A percentile compares a stretch with the other conserved stretches of the same genome.
phyloP scores from a whole-genome alignment of 2,113 vertebrate species.

The Atherinomorus stipes region DNA sequence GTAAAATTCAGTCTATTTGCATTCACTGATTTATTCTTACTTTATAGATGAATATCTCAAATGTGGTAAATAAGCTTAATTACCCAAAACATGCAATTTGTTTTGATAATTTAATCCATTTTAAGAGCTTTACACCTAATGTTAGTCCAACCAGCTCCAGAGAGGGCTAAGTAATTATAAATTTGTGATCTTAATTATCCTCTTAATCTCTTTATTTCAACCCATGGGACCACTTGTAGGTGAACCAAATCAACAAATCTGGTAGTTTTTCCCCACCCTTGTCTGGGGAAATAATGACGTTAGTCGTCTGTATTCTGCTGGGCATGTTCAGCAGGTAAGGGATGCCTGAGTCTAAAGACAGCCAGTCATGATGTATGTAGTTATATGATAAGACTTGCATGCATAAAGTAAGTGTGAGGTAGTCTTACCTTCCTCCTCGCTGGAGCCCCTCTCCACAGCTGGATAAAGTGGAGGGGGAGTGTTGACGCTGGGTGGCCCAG shows the following conservation, averaged over 20 bases:
- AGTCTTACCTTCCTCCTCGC: constrained; percentile 85
- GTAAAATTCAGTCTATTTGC: not conserved
- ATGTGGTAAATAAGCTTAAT: not conserved
- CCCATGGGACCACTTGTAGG: not conserved
- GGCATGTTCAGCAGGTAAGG: not conserved
- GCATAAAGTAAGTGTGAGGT: constrained; percentile 7
- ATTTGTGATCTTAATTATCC: constrained; percentile 23
- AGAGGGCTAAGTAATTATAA: constrained; percentile 18
- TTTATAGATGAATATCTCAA: not conserved
- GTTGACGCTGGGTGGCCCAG: constrained; percentile 77
- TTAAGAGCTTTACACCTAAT: not conserved
- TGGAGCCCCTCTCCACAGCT: constrained; percentile 80
- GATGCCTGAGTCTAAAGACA: not conserved
- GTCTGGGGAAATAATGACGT: not conserved
- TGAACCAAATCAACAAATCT: constrained; percentile 14
- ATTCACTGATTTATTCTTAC: not conserved
- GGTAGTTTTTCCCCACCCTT: constrained; percentile 3
- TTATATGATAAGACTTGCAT: not conserved
- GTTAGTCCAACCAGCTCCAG: constrained; percentile 11
- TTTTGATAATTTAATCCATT: not conserved
- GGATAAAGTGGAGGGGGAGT: constrained; percentile 77
- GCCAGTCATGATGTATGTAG: constrained; percentile 1
- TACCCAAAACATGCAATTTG: not conserved
- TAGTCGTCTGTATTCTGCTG: not conserved
- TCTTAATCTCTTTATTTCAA: constrained; percentile 1